phyloP scores from a whole-genome alignment of 2,113 vertebrate species.

The Caranx melampygus region DNA sequence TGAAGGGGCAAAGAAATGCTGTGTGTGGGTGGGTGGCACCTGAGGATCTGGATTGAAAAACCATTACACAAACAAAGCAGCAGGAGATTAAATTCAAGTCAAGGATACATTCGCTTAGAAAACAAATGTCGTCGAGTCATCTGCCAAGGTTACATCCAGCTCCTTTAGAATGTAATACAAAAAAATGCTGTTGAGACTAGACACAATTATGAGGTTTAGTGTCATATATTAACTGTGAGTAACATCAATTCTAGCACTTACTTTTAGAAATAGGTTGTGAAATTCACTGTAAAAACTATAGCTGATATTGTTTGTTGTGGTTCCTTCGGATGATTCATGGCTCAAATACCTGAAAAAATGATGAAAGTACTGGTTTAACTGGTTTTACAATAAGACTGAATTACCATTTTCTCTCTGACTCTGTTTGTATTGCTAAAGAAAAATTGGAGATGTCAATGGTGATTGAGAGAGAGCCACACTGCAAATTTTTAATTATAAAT shows the following conservation, averaged over 20 bases:
- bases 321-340: not conserved
- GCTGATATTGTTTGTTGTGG: not conserved
- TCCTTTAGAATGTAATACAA: conserved; percentile 26
- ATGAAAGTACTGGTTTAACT: not conserved
- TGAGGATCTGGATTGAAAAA: conserved; percentile 78
- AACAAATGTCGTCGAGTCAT: conserved; percentile 62
- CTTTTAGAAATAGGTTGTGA: not conserved
- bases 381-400: not conserved
- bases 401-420: conserved; percentile 6
- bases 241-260: conserved; percentile 1
- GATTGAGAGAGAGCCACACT: not conserved
- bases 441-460: not conserved
- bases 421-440: conserved; percentile 1
- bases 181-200: conserved; percentile 5
- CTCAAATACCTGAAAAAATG: not conserved
- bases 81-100: conserved; percentile 75
- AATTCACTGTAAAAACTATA: conserved; percentile 1
- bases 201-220: conserved; percentile 16
- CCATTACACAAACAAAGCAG: conserved; percentile 76
- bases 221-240: not conserved
- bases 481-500: not conserved
- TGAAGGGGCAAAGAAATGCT: conserved; percentile 61
- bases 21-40: conserved; percentile 77
- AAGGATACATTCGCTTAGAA: conserved; percentile 75
- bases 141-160: conserved; percentile 41